Evolutionary conservation across 2,888 invertebrate species (phyloP).

Genomic region (Trissoscelio sp.): DNA sequence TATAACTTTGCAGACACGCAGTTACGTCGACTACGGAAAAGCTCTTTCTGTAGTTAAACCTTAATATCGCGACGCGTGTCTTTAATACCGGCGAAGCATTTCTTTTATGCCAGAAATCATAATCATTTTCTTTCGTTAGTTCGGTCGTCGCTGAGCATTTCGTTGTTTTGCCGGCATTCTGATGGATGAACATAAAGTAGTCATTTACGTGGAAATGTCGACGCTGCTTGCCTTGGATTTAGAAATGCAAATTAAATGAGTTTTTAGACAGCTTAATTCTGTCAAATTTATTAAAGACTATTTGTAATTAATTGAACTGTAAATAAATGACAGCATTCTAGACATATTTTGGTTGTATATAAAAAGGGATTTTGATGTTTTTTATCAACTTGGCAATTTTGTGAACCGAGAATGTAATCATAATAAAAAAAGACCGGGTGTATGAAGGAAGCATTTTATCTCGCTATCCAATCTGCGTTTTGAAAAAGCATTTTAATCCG

Average conservation of each 20-base stretch:
- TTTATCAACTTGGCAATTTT: too few relatives aligned
- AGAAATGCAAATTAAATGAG: constrained; percentile 1
- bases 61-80: constrained; percentile 26
- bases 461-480: constrained; percentile 14
- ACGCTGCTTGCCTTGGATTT: neutral
- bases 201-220: neutral
- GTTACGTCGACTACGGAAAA: constrained; percentile 26
- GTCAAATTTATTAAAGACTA: neutral
- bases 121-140: neutral
- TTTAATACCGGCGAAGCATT: constrained; percentile 20
- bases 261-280: neutral
- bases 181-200: constrained; percentile 13
- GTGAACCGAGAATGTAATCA: too few relatives aligned
- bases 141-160: neutral
- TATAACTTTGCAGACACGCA: constrained; percentile 34
- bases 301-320: neutral
- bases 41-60: constrained; percentile 12
- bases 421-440: too few relatives aligned
- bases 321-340: too few relatives aligned
- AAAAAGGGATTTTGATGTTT: too few relatives aligned
- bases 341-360: neutral
- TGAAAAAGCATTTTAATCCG: constrained; percentile 40
- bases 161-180: neutral
- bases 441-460: too few relatives aligned
- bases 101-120: constrained; percentile 30